phyloP scores from a whole-genome alignment of 1,140 invertebrate genomes.

The Trachymyrmex septentrionalis region DNA sequence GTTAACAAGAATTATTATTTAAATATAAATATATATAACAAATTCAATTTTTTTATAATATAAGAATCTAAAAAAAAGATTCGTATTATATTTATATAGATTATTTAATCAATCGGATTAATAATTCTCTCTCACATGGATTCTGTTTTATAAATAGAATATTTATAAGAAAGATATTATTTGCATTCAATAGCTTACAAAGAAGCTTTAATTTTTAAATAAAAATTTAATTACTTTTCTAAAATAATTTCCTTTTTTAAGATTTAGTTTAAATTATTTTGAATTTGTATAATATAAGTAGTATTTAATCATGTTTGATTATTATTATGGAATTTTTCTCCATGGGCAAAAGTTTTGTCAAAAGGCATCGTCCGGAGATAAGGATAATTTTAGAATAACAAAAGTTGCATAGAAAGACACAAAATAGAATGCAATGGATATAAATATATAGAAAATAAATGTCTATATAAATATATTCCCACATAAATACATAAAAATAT shows the following conservation, averaged over 20 bases:
- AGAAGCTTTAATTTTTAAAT: neutral
- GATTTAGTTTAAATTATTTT: neutral
- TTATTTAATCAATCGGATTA: neutral
- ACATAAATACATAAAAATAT: neutral
- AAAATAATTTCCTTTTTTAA: neutral
- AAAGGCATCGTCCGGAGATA: neutral
- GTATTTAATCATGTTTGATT: neutral
- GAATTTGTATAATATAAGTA: neutral
- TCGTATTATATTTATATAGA: conserved; percentile 5
- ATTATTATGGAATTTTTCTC: neutral
- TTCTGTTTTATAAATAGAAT: neutral
- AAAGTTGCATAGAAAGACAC: neutral
- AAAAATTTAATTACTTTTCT: neutral
- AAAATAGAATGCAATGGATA: neutral
- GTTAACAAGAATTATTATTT: neutral
- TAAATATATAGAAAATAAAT: neutral
- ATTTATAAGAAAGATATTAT: neutral
- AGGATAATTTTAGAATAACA: neutral
- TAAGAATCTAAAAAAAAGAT: neutral
- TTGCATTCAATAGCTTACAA: too few relatives aligned
- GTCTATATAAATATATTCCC: too few relatives aligned
- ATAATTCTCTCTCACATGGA: too few relatives aligned
- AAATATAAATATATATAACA: neutral
- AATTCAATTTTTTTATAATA: neutral
- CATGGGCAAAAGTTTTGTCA: neutral